Conservation (phyloP, 1,140 invertebrate genomes). For the Megalonaias nervosa region DNA sequence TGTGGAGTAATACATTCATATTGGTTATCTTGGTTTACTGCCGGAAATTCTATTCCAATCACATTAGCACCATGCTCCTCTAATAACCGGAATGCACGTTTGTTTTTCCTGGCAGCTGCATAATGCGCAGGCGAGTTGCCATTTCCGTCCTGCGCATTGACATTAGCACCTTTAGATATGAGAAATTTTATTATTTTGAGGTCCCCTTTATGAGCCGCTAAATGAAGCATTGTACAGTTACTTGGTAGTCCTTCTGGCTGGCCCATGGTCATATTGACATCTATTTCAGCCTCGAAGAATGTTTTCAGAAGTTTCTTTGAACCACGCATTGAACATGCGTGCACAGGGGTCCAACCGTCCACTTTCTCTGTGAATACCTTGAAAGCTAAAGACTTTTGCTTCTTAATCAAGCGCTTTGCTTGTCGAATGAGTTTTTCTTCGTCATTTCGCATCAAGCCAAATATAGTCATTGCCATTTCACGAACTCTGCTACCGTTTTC, state of each 20-base stretch:
- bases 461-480: constrained; percentile 38
- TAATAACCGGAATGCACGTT: constrained; percentile 34
- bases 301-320: constrained; percentile 54
- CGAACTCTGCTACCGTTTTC: no score
- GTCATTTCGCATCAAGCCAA: constrained; percentile 45
- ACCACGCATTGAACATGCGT: constrained; percentile 54
- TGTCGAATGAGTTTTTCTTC: constrained; percentile 44
- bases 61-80: constrained; percentile 42
- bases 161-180: constrained; percentile 43
- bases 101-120: constrained; percentile 33
- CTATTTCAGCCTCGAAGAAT: constrained; percentile 52
- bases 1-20: constrained; percentile 44
- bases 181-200: constrained; percentile 48
- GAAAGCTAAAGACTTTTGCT: constrained; percentile 32
- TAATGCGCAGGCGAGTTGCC: constrained; percentile 48
- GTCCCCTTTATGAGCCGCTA: constrained; percentile 51
- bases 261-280: constrained; percentile 53
- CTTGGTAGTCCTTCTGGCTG: constrained; percentile 54
- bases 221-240: constrained; percentile 47
- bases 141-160: constrained; percentile 46
- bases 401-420: constrained; percentile 52
- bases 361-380: constrained; percentile 47
- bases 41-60: constrained; percentile 18
- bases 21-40: not conserved
- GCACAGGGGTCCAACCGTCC: constrained; percentile 61